phyloP scores from a whole-genome alignment of 2,888 invertebrate species.

The Caenorhabditis sp. region DNA sequence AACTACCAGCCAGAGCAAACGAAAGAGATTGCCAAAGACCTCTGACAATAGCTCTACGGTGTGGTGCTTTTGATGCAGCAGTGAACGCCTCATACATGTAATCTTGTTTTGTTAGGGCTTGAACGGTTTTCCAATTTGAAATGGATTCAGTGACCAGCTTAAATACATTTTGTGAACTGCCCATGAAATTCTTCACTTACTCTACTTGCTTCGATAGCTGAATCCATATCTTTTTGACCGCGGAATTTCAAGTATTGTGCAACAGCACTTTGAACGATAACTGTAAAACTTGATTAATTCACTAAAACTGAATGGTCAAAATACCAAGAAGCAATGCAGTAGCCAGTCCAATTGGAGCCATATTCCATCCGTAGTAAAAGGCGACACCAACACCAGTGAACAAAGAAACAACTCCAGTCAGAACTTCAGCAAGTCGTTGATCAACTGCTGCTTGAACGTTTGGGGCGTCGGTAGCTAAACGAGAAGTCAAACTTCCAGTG shows the following conservation, averaged over 20 bases:
- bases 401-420: constrained; percentile 73
- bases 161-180: neutral
- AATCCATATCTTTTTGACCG: constrained; percentile 73
- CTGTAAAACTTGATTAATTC: too few species aligned
- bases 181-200: constrained; percentile 36
- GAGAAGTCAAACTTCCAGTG: constrained; percentile 83
- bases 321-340: constrained; percentile 66
- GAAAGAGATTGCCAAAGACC: constrained; percentile 75
- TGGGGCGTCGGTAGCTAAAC: constrained; percentile 84
- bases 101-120: constrained; percentile 83
- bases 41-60: constrained; percentile 70
- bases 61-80: constrained; percentile 69
- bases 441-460: constrained; percentile 83
- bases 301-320: too few species aligned
- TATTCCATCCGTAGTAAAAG: constrained; percentile 78
- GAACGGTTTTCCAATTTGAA: constrained; percentile 84
- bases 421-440: constrained; percentile 77
- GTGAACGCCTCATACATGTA: constrained; percentile 79
- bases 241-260: constrained; percentile 76
- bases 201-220: constrained; percentile 75
- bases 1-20: constrained; percentile 70
- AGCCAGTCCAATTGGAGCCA: constrained; percentile 78
- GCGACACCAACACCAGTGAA: constrained; percentile 76
- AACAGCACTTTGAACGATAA: constrained; percentile 69
- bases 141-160: constrained; percentile 84